These are phyloP conservation scores for Tympanuchus pallidicinctus DNA, from an alignment of 2,113 vertebrate genomes.

Conservation along the genomic window DNA sequence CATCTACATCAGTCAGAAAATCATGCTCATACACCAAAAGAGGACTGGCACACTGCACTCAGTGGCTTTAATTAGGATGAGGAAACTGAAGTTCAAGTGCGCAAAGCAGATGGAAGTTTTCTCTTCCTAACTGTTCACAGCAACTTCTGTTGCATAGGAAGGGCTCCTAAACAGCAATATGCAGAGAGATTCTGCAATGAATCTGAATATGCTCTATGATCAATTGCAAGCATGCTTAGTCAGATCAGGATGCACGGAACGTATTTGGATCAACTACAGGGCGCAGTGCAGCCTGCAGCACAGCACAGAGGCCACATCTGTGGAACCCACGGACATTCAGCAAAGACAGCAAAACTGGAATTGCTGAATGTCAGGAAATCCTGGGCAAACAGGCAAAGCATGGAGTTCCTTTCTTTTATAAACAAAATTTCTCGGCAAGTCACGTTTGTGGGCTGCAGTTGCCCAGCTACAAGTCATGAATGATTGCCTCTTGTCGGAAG, in stretches of 20 bases:
- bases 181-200: not conserved
- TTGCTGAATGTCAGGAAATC: slow-evolving; percentile 53
- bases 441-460: not conserved
- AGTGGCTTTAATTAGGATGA: not conserved
- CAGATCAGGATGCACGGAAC: not conserved
- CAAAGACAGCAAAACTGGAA: not conserved
- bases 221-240: not conserved
- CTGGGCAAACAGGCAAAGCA: slow-evolving; percentile 45
- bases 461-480: not conserved
- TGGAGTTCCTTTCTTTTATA: slow-evolving; percentile 11
- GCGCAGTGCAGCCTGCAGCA: fast-evolving
- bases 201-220: not conserved
- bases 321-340: not conserved
- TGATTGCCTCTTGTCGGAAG: not conserved
- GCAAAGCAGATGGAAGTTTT: not conserved
- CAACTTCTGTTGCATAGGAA: not conserved
- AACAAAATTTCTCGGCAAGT: slow-evolving; percentile 2
- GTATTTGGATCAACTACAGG: not conserved
- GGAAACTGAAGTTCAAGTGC: slow-evolving; percentile 43
- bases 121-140: not conserved
- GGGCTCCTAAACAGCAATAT: not conserved
- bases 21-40: not conserved
- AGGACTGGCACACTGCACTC: not conserved
- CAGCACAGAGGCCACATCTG: not conserved
- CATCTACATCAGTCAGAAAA: not conserved